phyloP scores from a whole-genome alignment of 1,140 invertebrate species.

The Thereuonema tuberculata region DNA sequence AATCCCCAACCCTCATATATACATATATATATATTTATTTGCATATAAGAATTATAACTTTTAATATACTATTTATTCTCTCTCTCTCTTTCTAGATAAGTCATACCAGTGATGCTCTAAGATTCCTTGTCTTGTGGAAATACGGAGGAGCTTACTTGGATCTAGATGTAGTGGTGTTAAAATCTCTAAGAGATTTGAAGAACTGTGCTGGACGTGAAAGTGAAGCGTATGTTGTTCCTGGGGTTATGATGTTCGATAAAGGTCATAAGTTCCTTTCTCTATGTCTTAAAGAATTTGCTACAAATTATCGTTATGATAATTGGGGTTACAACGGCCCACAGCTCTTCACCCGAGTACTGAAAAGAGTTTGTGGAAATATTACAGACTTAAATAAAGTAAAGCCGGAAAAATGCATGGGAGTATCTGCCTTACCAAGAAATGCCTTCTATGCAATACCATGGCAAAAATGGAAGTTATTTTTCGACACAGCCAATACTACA shows the following conservation, averaged over 20 bases:
- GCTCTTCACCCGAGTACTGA: conserved; percentile 40
- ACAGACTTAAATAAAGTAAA: neutral
- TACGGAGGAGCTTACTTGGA: conserved; percentile 65
- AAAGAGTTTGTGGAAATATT: neutral
- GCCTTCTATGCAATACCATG: conserved; percentile 7
- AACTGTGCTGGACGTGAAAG: conserved; percentile 33
- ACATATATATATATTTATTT: too few relatives aligned
- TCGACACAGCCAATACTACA: neutral
- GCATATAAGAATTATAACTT: too few relatives aligned
- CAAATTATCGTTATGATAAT: conserved; percentile 27
- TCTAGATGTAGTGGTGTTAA: conserved; percentile 53
- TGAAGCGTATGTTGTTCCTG: conserved; percentile 42
- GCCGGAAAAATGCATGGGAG: neutral
- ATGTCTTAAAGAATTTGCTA: conserved; percentile 44
- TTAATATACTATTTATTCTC: too few relatives aligned
- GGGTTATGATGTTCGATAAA: conserved; percentile 45
- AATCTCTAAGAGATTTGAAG: conserved; percentile 20
- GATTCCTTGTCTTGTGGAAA: conserved; percentile 56
- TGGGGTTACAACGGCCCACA: conserved; percentile 61
- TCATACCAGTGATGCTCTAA: conserved; percentile 28
- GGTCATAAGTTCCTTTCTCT: conserved; percentile 43
- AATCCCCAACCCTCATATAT: too few relatives aligned
- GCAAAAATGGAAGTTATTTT: conserved; percentile 3
- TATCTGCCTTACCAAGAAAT: neutral
- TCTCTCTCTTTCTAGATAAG: neutral